These are phyloP conservation scores for Vollenhovia emeryi DNA, from an alignment of 1,140 invertebrate genomes.

Conservation along the genomic window DNA sequence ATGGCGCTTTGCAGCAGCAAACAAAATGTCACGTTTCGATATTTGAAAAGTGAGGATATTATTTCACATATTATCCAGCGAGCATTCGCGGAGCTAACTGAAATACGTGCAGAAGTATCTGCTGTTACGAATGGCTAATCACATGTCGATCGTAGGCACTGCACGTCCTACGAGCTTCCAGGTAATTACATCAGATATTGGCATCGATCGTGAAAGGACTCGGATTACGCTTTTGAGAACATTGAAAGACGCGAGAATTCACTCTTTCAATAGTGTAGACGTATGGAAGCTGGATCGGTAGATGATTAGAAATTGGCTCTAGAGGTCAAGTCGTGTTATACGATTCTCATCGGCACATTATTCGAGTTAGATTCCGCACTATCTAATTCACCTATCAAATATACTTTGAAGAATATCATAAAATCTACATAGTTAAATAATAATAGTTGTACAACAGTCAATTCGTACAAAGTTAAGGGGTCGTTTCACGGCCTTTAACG, in stretches of 20 bases:
- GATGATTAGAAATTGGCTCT: slow-evolving; percentile 45
- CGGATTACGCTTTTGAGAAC: slow-evolving; percentile 66
- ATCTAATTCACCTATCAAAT: not conserved
- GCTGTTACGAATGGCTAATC: slow-evolving; percentile 40
- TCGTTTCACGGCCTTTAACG: too few species aligned
- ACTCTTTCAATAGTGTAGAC: slow-evolving; percentile 3
- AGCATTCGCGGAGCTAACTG: not conserved
- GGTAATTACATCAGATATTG: slow-evolving; percentile 69
- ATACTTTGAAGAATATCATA: not conserved
- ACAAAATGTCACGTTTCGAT: not conserved
- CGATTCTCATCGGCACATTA: slow-evolving; percentile 5
- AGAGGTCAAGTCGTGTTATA: not conserved
- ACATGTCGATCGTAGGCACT: slow-evolving; percentile 45
- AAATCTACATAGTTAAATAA: slow-evolving; percentile 10
- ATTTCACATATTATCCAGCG: not conserved
- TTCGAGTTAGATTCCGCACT: not conserved
- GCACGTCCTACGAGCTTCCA: slow-evolving; percentile 65
- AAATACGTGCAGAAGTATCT: slow-evolving; percentile 20
- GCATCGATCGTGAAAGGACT: slow-evolving; percentile 64
- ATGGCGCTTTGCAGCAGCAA: not conserved
- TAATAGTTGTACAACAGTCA: not conserved
- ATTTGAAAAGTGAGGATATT: slow-evolving; percentile 4
- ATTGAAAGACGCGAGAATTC: slow-evolving; percentile 64
- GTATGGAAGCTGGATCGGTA: slow-evolving; percentile 36
- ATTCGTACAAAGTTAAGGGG: too few species aligned